These are phyloP conservation scores for Gallinago solitaria DNA, from an alignment of 2,797 vertebrate genomes.

Conservation along the genomic window DNA sequence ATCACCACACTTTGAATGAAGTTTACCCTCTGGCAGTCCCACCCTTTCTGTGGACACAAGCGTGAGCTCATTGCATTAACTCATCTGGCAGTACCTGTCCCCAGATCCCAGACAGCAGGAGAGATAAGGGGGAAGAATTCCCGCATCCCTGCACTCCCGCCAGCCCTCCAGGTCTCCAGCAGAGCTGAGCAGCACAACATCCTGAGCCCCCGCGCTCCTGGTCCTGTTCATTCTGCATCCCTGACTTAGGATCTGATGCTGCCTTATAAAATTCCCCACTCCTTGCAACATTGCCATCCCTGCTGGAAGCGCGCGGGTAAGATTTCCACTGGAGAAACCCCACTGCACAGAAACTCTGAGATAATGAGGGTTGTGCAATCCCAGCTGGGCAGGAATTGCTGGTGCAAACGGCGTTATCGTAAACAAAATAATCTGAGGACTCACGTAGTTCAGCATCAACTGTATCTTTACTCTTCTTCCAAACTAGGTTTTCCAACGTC, in stretches of 20 bases:
- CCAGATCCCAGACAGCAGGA: not conserved
- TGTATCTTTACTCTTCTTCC: constrained; percentile 52
- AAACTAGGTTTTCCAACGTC: constrained; percentile 71
- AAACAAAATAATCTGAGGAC: constrained; percentile 37
- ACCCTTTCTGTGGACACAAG: constrained; percentile 10
- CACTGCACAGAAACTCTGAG: constrained; percentile 10
- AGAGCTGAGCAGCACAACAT: not conserved
- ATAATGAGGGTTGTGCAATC: not conserved
- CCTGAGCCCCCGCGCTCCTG: not conserved
- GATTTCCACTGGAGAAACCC: not conserved
- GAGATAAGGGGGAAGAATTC: not conserved
- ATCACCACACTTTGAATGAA: not conserved
- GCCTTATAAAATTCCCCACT: not conserved
- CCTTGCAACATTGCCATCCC: not conserved
- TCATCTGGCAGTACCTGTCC: constrained; percentile 14
- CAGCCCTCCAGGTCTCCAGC: not conserved
- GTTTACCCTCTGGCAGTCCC: constrained; percentile 18
- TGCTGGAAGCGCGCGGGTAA: constrained; percentile 1
- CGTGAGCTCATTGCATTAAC: constrained; percentile 13
- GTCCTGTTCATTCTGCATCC: not conserved
- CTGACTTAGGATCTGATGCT: not conserved
- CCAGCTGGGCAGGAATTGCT: not conserved
- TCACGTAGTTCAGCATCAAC: constrained; percentile 70
- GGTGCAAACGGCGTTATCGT: not conserved
- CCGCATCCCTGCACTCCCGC: not conserved